phyloP scores from a whole-genome alignment of 2,888 invertebrate species.

The Morpho achilles region DNA sequence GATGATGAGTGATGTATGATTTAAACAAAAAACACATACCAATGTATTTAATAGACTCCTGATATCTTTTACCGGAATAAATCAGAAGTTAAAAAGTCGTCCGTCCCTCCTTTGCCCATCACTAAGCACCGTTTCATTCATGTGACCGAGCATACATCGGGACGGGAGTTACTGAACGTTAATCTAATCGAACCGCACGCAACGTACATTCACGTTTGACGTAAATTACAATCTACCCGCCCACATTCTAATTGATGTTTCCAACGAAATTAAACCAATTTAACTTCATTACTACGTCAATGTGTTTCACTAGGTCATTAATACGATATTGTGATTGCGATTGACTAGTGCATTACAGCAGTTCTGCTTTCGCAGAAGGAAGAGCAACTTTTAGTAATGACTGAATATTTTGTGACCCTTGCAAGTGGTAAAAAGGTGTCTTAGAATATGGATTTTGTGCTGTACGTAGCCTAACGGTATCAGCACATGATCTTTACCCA shows the following conservation, averaged over 20 bases:
- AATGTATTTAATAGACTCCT: no score
- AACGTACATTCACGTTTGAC: slow-evolving; percentile 34
- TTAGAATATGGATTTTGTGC: no score
- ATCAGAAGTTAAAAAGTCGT: background rate
- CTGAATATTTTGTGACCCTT: no score
- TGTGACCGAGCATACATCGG: slow-evolving; percentile 11
- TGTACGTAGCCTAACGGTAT: no score
- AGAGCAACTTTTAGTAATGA: no score
- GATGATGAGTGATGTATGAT: no score
- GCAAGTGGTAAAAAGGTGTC: no score
- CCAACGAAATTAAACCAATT: slow-evolving; percentile 55
- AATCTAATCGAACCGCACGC: slow-evolving; percentile 42
- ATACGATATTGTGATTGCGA: background rate
- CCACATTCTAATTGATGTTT: slow-evolving; percentile 51
- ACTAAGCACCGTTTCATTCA: slow-evolving; percentile 16
- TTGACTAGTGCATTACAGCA: no score
- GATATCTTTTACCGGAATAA: no score
- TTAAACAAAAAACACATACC: no score
- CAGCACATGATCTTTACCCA: no score
- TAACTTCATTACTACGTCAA: slow-evolving; percentile 51
- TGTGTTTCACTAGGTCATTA: slow-evolving; percentile 42
- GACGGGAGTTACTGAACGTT: slow-evolving; percentile 39
- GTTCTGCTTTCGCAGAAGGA: no score
- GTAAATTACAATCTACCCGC: slow-evolving; percentile 43
- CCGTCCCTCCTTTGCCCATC: slow-evolving; percentile 12